Conservation (phyloP, 2,888 invertebrate species). For the Lasioglossum leucozonium region DNA sequence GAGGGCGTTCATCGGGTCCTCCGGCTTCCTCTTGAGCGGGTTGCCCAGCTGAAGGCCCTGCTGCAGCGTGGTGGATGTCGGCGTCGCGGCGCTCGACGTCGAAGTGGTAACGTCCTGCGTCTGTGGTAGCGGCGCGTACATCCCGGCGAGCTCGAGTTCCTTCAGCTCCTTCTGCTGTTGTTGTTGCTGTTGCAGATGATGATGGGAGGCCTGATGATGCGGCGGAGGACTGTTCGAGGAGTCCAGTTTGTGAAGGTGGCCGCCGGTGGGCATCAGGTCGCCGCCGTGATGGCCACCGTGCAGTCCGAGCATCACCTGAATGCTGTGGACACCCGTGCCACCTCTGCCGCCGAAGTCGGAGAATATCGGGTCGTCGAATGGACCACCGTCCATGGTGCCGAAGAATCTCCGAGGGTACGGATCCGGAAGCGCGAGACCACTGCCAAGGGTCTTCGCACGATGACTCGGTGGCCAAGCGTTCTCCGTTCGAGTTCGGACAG, state of each 20-base stretch:
- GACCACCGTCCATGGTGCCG: conserved; percentile 88
- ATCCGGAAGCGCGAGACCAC: neutral
- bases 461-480: neutral
- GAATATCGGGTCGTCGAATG: conserved; percentile 92
- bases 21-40: conserved; percentile 80
- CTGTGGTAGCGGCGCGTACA: conserved; percentile 81
- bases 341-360: conserved; percentile 89
- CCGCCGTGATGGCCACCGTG: conserved; percentile 84
- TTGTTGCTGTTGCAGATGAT: conserved; percentile 84
- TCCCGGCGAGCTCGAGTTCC: conserved; percentile 81
- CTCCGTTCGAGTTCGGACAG: neutral
- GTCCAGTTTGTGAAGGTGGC: conserved; percentile 84
- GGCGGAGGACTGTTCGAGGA: conserved; percentile 85
- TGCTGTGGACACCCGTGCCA: conserved; percentile 87
- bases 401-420: no score
- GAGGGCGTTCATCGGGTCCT: conserved; percentile 79
- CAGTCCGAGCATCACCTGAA: conserved; percentile 89
- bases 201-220: conserved; percentile 79
- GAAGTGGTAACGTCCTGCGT: conserved; percentile 85
- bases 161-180: conserved; percentile 84
- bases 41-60: conserved; percentile 80
- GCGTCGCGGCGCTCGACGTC: conserved; percentile 81
- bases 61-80: conserved; percentile 83
- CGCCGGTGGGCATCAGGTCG: conserved; percentile 80
- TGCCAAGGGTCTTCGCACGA: no score